phyloP scores from a whole-genome alignment of 2,113 vertebrate genomes.

The Melanerpes aurifrons region DNA sequence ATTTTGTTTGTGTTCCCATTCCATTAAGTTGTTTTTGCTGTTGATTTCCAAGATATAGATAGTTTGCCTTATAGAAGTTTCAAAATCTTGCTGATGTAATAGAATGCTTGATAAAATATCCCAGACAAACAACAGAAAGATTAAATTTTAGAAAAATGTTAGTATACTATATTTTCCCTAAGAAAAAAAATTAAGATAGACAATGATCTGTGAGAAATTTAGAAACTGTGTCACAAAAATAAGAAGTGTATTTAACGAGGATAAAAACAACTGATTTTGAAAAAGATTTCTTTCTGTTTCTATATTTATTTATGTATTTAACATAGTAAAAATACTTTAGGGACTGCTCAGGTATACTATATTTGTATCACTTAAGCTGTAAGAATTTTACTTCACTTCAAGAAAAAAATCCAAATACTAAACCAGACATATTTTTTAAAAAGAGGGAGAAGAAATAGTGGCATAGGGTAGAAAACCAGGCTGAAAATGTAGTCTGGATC shows the following conservation, averaged over 20 bases:
- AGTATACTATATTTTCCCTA: not conserved
- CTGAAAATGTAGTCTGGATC: not conserved
- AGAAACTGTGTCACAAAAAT: not conserved
- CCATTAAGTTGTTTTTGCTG: not conserved
- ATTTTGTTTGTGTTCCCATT: not conserved
- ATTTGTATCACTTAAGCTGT: not conserved
- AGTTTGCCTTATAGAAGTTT: not conserved
- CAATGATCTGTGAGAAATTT: not conserved
- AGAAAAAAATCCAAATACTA: not conserved
- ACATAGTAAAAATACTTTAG: not conserved
- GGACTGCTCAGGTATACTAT: accelerated
- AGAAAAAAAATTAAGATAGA: not conserved
- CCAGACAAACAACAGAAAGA: not conserved
- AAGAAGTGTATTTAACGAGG: not conserved
- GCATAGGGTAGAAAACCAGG: not conserved
- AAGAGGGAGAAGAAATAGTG: accelerated
- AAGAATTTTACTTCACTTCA: not conserved
- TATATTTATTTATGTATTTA: not conserved
- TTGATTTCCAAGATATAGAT: not conserved
- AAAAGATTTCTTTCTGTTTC: not conserved
- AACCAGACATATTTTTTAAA: not conserved
- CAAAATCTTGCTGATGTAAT: not conserved
- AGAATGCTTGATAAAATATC: not conserved
- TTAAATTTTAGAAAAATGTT: not conserved
- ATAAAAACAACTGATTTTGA: not conserved